Evolutionary conservation across 1,140 invertebrate species (phyloP).

Genomic region (Polypedilum pembai): DNA sequence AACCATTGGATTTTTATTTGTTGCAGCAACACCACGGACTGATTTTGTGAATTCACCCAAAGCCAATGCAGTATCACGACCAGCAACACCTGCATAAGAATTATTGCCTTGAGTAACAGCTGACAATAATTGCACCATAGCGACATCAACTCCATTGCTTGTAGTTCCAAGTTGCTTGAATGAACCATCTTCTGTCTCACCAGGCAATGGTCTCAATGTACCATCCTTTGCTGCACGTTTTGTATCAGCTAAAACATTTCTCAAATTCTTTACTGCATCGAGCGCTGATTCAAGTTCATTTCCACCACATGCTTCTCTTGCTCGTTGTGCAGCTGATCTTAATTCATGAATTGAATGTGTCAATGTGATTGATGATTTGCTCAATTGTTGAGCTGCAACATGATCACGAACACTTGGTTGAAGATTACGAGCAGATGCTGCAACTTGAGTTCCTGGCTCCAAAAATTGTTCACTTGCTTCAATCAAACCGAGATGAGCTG

Average conservation of each 20-base stretch:
- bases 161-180: conserved; percentile 61
- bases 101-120: conserved; percentile 78
- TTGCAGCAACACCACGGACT: conserved; percentile 63
- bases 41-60: conserved; percentile 62
- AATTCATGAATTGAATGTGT: conserved; percentile 48
- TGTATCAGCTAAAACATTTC: conserved; percentile 75
- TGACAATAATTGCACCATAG: conserved; percentile 74
- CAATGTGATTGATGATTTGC: conserved; percentile 40
- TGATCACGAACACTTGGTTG: conserved; percentile 81
- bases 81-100: conserved; percentile 73
- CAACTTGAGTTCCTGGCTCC: conserved; percentile 58
- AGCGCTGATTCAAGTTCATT: conserved; percentile 76
- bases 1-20: conserved; percentile 41
- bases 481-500: conserved; percentile 73
- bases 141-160: conserved; percentile 54
- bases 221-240: conserved; percentile 62
- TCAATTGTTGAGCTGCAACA: conserved; percentile 59
- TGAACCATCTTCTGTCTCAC: conserved; percentile 73
- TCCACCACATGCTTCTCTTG: conserved; percentile 81
- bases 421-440: conserved; percentile 70
- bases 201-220: conserved; percentile 71
- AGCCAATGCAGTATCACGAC: conserved; percentile 68
- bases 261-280: conserved; percentile 70
- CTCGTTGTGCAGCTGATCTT: conserved; percentile 67
- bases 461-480: conserved; percentile 81